Evolutionary conservation across 2,888 invertebrate genomes (phyloP), one percentile per base, ranked within the genome.

Genomic region (Himalopsyche anomala): DNA sequence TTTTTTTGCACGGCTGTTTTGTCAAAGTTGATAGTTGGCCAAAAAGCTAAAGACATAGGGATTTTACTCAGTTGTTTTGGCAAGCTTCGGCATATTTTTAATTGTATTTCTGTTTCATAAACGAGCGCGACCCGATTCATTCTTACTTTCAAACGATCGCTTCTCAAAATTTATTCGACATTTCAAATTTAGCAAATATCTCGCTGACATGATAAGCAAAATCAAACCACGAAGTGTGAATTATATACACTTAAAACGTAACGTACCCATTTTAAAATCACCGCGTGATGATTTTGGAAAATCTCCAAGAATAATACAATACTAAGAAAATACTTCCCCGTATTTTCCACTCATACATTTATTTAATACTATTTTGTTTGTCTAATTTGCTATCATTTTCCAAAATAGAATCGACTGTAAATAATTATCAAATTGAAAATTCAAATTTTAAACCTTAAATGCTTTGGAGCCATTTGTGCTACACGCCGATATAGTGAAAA

Each of bases 101-200:
- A 84, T 84, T 84, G 84, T 84, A 84, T 84, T 84, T 84, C 79
- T 84, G 84, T 45, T 79, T 45, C 84, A 45, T 36, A 79, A 84
- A 84, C 45, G 84, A 9, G 79, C 15, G 74, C 84, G 84, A 38
- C 69, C 62, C 83, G 56, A 83, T 83, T 56, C 56, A 28, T 56
- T 56, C 83, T 62, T 62, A 62, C 62, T 62, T 62, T 62, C 62
- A 62, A 62, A 62, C 28, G n/a, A 28, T 19, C 11, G 62, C 62
- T 62, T 62, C 62, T 62, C 62, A 62, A 62, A 62, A n/a, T 62
- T 4, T 62, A 19, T 62, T 51, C 51, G 15, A 51, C 45, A 3
- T 51, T 51, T 51, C 45, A 51, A 51, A 51, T 51, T 51, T 51
- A 51, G 51, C 51, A 15, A 51, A 45, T 11, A 3, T 51, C 51